Evolutionary conservation across 2,113 vertebrate genomes (phyloP).

Genomic region (Pelusios castaneus): DNA sequence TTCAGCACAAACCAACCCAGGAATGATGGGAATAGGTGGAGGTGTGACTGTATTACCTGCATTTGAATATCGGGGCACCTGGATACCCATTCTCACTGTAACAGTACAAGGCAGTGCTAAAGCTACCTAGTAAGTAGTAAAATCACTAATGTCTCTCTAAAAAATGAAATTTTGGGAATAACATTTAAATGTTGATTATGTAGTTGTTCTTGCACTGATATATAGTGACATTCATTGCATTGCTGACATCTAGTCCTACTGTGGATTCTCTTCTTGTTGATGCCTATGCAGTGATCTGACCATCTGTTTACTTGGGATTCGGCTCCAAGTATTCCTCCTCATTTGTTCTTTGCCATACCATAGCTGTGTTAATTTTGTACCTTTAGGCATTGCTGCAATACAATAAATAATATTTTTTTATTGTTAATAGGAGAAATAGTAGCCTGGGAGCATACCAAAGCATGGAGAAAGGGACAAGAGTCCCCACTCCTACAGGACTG

Average conservation of each 20-base stretch:
- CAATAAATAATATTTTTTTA: neutral
- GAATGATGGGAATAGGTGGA: slow-evolving; percentile 83
- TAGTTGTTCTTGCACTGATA: neutral
- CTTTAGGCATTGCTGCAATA: neutral
- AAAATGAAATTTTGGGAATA: neutral
- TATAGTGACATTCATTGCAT: neutral
- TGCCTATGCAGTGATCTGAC: neutral
- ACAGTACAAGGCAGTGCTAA: slow-evolving; percentile 97
- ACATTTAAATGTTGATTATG: neutral
- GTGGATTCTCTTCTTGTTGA: neutral
- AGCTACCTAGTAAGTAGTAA: slow-evolving; percentile 93
- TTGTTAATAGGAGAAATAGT: neutral
- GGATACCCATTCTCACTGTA: slow-evolving; percentile 96
- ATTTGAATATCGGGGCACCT: slow-evolving; percentile 97
- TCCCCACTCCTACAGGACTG: neutral
- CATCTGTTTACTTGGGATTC: neutral
- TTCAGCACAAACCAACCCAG: slow-evolving; percentile 82
- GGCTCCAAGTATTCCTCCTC: neutral
- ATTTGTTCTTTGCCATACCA: neutral
- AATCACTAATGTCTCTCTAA: neutral
- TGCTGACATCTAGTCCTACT: neutral
- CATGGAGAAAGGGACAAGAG: neutral
- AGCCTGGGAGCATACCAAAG: neutral
- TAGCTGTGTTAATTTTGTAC: neutral
- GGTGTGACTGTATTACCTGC: slow-evolving; percentile 91